phyloP scores from a whole-genome alignment of 2,797 vertebrate species.

The Mormyrops attenuatus region DNA sequence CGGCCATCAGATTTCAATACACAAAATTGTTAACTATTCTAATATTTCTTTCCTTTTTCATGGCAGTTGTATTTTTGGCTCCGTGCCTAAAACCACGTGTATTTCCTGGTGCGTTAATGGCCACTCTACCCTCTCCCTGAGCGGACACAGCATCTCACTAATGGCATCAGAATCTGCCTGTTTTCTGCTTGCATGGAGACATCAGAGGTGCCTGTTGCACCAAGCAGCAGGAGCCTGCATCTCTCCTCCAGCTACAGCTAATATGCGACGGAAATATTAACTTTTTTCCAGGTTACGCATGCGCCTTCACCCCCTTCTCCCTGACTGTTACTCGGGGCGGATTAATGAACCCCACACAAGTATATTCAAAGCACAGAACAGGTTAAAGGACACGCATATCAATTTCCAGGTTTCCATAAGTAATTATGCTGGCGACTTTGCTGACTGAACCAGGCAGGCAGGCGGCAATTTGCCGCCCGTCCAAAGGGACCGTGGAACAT shows the following conservation, averaged over 20 bases:
- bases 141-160: background rate
- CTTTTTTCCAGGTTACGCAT: background rate
- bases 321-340: conserved; percentile 12
- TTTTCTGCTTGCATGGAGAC: background rate
- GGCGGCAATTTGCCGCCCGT: background rate
- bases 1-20: background rate
- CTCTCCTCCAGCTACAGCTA: background rate
- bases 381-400: conserved; percentile 13
- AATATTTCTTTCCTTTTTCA: background rate
- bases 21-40: background rate
- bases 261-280: background rate
- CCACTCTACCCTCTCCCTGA: background rate
- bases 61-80: background rate
- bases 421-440: background rate
- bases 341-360: conserved; percentile 22
- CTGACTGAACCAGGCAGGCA: background rate
- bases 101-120: background rate
- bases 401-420: conserved; percentile 29
- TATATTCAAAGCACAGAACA: conserved; percentile 19
- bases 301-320: background rate
- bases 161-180: background rate
- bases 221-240: background rate
- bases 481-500: background rate
- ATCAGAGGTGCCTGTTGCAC: background rate
- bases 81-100: background rate